Conservation (phyloP, 2,797 vertebrate genomes). For the Etheostoma perlongum region DNA sequence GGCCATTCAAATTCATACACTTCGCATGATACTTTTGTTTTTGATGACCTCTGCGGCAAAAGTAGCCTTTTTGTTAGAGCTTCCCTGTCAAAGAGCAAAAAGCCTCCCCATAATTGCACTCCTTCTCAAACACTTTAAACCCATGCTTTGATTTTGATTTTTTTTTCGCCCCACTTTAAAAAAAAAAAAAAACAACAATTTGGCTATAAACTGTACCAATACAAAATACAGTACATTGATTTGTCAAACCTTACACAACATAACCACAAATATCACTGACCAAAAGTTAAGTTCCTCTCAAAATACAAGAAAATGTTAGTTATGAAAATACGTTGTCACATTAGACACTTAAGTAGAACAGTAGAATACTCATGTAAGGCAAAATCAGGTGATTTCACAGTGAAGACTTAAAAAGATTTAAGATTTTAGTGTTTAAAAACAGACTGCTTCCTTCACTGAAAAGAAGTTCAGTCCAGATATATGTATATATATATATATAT, state of each 20-base stretch:
- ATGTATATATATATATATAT: constrained; percentile 5
- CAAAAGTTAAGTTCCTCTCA: constrained; percentile 73
- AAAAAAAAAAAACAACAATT: constrained; percentile 77
- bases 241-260: constrained; percentile 81
- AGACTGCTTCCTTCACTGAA: constrained; percentile 52
- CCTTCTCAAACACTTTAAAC: constrained; percentile 56
- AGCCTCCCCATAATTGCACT: constrained; percentile 84
- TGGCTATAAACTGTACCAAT: constrained; percentile 83
- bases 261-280: constrained; percentile 80
- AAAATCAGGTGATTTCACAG: constrained; percentile 92
- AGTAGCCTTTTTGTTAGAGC: constrained; percentile 76
- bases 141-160: constrained; percentile 4
- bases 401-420: constrained; percentile 84
- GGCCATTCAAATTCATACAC: constrained; percentile 6
- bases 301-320: constrained; percentile 82
- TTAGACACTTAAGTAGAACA: constrained; percentile 85
- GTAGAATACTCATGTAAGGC: constrained; percentile 88
- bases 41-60: constrained; percentile 28
- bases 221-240: constrained; percentile 87
- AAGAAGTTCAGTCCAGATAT: constrained; percentile 47
- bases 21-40: constrained; percentile 1
- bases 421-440: constrained; percentile 74
- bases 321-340: constrained; percentile 83
- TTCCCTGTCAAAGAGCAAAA: constrained; percentile 83
- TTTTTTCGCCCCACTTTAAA: constrained; percentile 65